Conservation (phyloP, 2,797 vertebrate genomes). For the Iguana delicatissima region DNA sequence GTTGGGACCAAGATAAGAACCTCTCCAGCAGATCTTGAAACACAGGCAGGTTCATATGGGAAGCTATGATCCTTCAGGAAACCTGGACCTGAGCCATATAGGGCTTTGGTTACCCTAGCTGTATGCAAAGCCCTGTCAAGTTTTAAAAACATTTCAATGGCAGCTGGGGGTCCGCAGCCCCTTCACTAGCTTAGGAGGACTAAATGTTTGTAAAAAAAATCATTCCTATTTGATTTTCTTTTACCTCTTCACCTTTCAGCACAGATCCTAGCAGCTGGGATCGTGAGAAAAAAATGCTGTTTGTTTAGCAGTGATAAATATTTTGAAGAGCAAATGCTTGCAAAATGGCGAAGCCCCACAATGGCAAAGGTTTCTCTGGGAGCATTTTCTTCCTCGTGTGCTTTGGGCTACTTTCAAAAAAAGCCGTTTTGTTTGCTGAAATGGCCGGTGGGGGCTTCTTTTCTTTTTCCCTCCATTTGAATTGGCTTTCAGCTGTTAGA, state of each 20-base stretch:
- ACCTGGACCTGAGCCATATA: too few species aligned
- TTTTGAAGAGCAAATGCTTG: slow-evolving; percentile 33
- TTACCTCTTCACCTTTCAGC: not conserved
- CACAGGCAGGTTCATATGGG: too few species aligned
- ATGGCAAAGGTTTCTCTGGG: slow-evolving; percentile 31
- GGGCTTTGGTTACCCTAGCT: too few species aligned
- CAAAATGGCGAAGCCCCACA: slow-evolving; percentile 28
- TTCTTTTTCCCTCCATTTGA: slow-evolving; percentile 70
- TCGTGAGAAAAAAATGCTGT: not conserved
- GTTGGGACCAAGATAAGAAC: too few species aligned
- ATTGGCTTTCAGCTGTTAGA: slow-evolving; percentile 63
- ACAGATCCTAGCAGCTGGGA: not conserved
- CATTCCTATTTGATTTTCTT: not conserved
- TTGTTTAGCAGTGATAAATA: slow-evolving; percentile 29
- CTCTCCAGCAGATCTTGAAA: too few species aligned
- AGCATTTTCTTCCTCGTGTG: slow-evolving; percentile 33
- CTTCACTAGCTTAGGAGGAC: too few species aligned
- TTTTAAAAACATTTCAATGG: too few species aligned
- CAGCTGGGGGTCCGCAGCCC: too few species aligned
- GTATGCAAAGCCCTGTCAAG: too few species aligned
- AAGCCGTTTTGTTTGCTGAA: slow-evolving; percentile 66
- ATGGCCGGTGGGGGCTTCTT: slow-evolving; percentile 54
- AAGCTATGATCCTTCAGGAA: too few species aligned
- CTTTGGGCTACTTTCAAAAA: slow-evolving; percentile 61
- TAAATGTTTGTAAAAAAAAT: not conserved